phyloP scores from a whole-genome alignment of 2,888 invertebrate genomes.

The Dicranocentrus wangi region DNA sequence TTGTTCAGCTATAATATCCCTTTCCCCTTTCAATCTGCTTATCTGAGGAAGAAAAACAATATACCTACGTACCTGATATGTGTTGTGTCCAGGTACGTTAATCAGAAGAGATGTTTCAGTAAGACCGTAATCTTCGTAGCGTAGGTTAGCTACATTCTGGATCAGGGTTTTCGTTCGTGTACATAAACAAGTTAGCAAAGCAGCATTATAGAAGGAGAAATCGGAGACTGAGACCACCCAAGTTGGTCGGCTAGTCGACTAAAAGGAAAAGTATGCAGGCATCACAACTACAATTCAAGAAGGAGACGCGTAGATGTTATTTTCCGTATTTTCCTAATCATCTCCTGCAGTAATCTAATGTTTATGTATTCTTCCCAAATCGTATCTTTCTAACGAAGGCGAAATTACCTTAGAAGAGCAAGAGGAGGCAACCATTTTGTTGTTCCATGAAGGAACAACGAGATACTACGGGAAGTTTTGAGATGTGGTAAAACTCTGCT shows the following conservation, averaged over 20 bases:
- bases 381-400: conserved; percentile 10
- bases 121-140: no score
- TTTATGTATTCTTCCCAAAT: background rate
- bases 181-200: no score
- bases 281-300: conserved; percentile 13
- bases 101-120: no score
- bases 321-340: conserved; percentile 20
- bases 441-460: conserved; percentile 1
- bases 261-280: conserved; percentile 33
- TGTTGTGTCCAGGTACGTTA: no score
- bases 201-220: conserved; percentile 25
- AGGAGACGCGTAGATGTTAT: conserved; percentile 25
- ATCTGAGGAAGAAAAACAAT: no score
- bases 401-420: conserved; percentile 12
- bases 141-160: no score
- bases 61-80: no score
- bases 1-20: no score
- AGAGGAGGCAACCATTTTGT: conserved; percentile 30
- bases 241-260: conserved; percentile 40
- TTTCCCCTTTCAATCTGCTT: no score
- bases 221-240: conserved; percentile 51
- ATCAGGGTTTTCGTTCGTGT: no score
- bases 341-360: conserved; percentile 24
- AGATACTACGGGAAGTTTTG: background rate
- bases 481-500: no score